Conservation (phyloP, 2,113 vertebrate species). For the Megalops atlanticus region DNA sequence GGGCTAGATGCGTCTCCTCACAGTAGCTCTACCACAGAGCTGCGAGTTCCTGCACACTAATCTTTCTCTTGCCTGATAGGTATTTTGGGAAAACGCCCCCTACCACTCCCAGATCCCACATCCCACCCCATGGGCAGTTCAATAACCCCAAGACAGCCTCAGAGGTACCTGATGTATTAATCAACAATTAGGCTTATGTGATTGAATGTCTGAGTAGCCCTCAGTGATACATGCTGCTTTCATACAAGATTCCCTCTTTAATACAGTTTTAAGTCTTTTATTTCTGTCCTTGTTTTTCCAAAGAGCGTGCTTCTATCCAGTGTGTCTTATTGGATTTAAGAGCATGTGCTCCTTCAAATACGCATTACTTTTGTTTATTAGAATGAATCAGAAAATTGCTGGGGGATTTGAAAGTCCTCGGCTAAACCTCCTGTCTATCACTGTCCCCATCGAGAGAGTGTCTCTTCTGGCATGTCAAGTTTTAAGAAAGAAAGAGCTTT, state of each 20-base stretch:
- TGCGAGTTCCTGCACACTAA: constrained; percentile 14
- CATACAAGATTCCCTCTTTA: too few relatives aligned
- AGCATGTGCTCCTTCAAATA: constrained; percentile 23
- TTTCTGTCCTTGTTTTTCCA: constrained; percentile 27
- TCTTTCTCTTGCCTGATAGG: constrained; percentile 12
- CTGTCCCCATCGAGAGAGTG: constrained; percentile 13
- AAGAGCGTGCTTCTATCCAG: background rate
- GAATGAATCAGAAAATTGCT: constrained; percentile 23
- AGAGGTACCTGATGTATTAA: constrained; percentile 45
- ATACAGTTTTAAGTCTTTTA: constrained; percentile 2
- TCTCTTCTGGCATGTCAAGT: constrained; percentile 22
- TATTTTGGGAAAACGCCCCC: background rate
- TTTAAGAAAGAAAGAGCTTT: constrained; percentile 25
- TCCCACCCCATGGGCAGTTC: constrained; percentile 19
- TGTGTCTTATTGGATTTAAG: constrained; percentile 18
- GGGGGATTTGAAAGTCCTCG: constrained; percentile 20
- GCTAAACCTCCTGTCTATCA: constrained; percentile 8
- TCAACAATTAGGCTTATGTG: constrained; percentile 40
- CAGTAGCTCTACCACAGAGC: constrained; percentile 12
- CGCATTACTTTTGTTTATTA: constrained; percentile 33
- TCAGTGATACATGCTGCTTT: constrained; percentile 13
- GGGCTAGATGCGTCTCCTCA: background rate
- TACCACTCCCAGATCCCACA: background rate
- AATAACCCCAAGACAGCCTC: constrained; percentile 21
- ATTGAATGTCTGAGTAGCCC: constrained; percentile 17